Evolutionary conservation across 2,797 vertebrate genomes (phyloP), one percentile per base, ranked within the genome.

Genomic region (Iguana delicatissima): DNA sequence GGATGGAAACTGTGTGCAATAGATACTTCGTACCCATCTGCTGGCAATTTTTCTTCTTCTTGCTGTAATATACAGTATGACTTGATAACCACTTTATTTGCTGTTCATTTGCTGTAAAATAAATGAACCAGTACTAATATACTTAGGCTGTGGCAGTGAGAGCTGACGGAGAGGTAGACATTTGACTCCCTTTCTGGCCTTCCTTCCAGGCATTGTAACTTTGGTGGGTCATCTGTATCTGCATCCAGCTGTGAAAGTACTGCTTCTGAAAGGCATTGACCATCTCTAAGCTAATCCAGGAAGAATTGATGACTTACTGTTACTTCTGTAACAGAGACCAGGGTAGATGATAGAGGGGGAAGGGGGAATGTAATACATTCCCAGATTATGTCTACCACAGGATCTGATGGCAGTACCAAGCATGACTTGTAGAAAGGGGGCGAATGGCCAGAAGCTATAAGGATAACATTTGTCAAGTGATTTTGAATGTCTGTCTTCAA

Each of bases 1-100:
- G 62, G 59, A 29, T 46, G 81, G 20, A 24, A 62, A n/a, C 46
- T 32, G 29, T 72, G 26, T 84, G 24, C 50, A 16, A 12, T 77
- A n/a, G 46, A 18, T 85, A 85, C 29, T 85, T 84, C 67, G 50
- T 55, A 79, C 24, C 24, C 74, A 79, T 64, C 2, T 62, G 5
- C n/a, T 29, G 38, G 5, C 38, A 80, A 59, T 67, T 87, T 59
- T 87, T 64, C 12, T 77, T 86, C 50, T 72, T 85, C 32, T 85
- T 35, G 4, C 26, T n/a, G 18, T 29, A 67, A 80, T 64, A 24
- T 50, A 29, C 38, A 64, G 4, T 79, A 67, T 6, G 1, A 64
- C 64, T 85, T 72, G 29, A 24, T 5, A 73, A 32, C 26, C 26
- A 69, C 12, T 29, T 69, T 69, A 69, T 69, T n/a, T 46, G 18